These are phyloP conservation scores for Poecilia gillii DNA, from an alignment of 2,797 vertebrate genomes.

Conservation along the genomic window DNA sequence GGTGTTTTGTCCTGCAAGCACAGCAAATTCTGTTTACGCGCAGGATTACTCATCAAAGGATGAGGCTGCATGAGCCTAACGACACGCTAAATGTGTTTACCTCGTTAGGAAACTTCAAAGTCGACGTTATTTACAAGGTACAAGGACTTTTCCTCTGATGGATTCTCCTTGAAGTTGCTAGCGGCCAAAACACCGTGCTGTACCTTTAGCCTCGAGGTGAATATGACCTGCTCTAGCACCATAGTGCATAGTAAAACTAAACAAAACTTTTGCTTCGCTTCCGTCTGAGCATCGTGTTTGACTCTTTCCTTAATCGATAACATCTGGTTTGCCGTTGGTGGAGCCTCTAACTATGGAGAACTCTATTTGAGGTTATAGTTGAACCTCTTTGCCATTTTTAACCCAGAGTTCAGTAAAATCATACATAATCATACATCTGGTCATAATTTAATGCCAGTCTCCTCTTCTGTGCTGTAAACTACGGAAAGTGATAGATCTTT, in stretches of 20 bases:
- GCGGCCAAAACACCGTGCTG: constrained; percentile 5
- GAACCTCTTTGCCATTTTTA: constrained; percentile 65
- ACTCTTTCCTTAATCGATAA: constrained; percentile 76
- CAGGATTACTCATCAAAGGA: not conserved
- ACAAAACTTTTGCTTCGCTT: constrained; percentile 1
- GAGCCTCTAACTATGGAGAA: constrained; percentile 52
- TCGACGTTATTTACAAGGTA: constrained; percentile 6
- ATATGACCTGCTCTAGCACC: constrained; percentile 1
- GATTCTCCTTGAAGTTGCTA: not conserved
- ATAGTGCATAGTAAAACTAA: not conserved
- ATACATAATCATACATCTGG: constrained; percentile 72
- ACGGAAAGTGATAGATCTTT: constrained; percentile 75
- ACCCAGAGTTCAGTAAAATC: constrained; percentile 10
- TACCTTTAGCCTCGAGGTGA: not conserved
- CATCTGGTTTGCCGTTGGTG: constrained; percentile 77
- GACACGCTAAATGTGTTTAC: not conserved
- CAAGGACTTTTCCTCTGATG: not conserved
- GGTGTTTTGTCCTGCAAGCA: not conserved
- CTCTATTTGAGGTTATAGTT: constrained; percentile 84
- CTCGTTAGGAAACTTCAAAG: constrained; percentile 4
- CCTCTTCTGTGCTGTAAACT: constrained; percentile 56
- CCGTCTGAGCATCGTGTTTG: constrained; percentile 42
- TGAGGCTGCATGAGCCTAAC: not conserved
- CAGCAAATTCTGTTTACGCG: not conserved
- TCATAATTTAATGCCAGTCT: constrained; percentile 74